phyloP scores from a whole-genome alignment of 2,888 invertebrate genomes.

The Hartigia nigra region DNA sequence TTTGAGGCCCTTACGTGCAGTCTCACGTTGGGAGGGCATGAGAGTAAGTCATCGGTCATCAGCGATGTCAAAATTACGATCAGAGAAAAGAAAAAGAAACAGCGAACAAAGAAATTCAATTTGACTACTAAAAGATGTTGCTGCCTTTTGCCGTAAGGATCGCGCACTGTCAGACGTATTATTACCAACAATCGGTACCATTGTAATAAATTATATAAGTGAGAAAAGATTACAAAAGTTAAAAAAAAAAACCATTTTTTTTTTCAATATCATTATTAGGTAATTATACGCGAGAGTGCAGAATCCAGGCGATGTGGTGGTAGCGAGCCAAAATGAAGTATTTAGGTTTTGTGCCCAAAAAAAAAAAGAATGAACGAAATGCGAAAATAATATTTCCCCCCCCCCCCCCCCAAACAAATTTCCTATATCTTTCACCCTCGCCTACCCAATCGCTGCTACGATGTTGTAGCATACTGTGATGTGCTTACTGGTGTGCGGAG shows the following conservation, averaged over 20 bases:
- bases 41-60: conserved; percentile 79
- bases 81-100: conserved; percentile 11
- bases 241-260: neutral
- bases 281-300: neutral
- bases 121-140: neutral
- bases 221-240: neutral
- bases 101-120: conserved; percentile 8
- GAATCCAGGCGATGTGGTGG: neutral
- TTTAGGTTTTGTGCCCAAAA: neutral
- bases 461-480: conserved; percentile 56
- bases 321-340: neutral
- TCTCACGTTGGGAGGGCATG: conserved; percentile 96
- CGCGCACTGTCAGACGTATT: neutral
- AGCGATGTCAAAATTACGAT: conserved; percentile 27
- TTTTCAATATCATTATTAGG: too few relatives aligned
- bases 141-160: neutral
- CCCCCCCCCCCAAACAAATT: too few relatives aligned
- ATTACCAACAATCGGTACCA: neutral
- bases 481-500: conserved; percentile 57
- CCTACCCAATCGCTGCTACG: conserved; percentile 39
- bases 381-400: neutral
- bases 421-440: neutral
- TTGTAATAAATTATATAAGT: too few relatives aligned
- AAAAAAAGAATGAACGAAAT: neutral
- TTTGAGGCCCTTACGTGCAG: conserved; percentile 88